Evolutionary conservation across 1,140 invertebrate genomes (phyloP), one percentile per base, ranked within the genome.

Genomic region (Megalopta genalis): DNA sequence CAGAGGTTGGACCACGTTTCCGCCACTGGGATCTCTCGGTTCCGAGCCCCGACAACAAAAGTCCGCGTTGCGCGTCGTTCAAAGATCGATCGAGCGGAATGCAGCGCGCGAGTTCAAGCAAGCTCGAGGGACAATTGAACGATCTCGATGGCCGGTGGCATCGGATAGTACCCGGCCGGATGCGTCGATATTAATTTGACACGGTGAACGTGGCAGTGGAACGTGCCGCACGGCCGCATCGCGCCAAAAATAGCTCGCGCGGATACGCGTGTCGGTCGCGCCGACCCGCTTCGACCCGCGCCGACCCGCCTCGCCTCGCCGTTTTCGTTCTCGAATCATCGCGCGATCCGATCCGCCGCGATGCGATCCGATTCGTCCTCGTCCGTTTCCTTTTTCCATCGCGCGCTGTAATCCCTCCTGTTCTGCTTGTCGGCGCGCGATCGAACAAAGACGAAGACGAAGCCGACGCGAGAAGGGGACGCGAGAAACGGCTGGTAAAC

Each of bases 111-210:
- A 9, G 2, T 10, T 46, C 10, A 12, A 12, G 42, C 10, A 10
- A 14, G 42, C 10, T 46, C 42, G 14, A 14, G 42, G 42, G 42
- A 46, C 42, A 73, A 73, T 73, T 64, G 71, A 73, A 73, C 72
- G n/a, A 18, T 66, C 63, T 25, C 63, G 72, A 75, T 76, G 67
- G 37, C 46, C 46, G 25, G 27, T 54, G 52, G 52, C 64, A 39
- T 52, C 49, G 65, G 59, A 75, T 42, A 54, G 60, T 63, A 49
- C 60, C 46, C 49, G 68, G 52, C 78, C 87, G 86, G 87, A 87
- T 85, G 82, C 64, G 73, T 27, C 67, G 59, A 64, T 84, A 83
- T 86, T 86, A 77, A 79, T 81, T 84, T 66, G 75, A 81, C 65
- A 77, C 69, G 82, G 69, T 59, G 70, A 80, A 60, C 32, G 67